Conservation (phyloP, 2,888 invertebrate genomes). For the Pyrochroa serraticornis region DNA sequence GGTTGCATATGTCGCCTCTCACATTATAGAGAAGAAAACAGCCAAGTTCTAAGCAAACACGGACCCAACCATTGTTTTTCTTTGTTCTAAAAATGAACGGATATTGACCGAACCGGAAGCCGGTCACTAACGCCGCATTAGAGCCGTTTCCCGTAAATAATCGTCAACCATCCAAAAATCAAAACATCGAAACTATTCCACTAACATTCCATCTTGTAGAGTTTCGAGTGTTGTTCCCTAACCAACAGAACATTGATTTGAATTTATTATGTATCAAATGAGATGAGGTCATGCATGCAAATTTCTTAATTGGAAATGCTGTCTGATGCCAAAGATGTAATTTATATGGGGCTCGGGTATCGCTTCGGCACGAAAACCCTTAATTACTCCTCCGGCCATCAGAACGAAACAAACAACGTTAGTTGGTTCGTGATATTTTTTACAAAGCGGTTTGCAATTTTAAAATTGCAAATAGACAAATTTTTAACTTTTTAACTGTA, state of each 20-base stretch:
- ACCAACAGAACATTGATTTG: neutral
- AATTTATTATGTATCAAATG: slow-evolving; percentile 5
- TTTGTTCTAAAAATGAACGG: slow-evolving; percentile 5
- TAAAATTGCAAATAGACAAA: no score
- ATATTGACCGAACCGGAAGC: slow-evolving; percentile 2
- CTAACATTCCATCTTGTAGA: no score
- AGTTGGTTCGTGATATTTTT: no score
- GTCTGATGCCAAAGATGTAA: slow-evolving; percentile 1
- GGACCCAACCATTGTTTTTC: slow-evolving; percentile 3
- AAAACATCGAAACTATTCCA: no score
- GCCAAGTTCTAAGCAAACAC: slow-evolving; percentile 1
- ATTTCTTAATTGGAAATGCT: slow-evolving; percentile 4
- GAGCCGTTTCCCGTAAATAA: neutral
- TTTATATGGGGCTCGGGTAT: neutral
- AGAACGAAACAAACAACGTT: no score
- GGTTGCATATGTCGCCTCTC: slow-evolving; percentile 4
- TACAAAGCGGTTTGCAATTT: no score
- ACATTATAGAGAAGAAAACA: neutral
- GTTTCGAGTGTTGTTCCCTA: no score
- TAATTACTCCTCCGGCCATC: no score
- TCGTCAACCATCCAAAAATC: neutral
- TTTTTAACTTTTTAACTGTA: no score
- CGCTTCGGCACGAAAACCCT: no score
- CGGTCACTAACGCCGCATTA: neutral
- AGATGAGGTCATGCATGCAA: slow-evolving; percentile 3